A percentile compares a stretch with the other conserved stretches of the same genome.
Evolutionary conservation across 2,888 invertebrate genomes (phyloP).

Genomic region (Ochropleura leucogaster): DNA sequence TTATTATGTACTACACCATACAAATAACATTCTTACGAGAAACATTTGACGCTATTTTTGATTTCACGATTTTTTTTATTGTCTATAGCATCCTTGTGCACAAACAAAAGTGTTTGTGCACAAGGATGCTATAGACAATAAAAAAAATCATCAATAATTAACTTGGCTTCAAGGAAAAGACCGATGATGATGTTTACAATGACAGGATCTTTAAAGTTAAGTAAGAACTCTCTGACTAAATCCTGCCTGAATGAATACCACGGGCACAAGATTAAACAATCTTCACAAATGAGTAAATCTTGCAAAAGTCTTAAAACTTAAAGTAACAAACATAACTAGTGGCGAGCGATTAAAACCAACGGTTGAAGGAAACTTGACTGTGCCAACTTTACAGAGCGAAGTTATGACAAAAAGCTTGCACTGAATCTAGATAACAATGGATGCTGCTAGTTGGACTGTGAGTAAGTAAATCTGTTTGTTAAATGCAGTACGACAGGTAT

Average conservation of each 20-base stretch:
- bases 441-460: constrained; percentile 27
- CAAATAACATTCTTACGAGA: too few species aligned
- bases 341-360: constrained; percentile 38
- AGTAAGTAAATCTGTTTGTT: constrained; percentile 43
- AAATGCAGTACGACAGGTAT: constrained; percentile 11
- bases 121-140: too few species aligned
- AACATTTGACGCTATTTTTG: too few species aligned
- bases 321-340: constrained; percentile 35
- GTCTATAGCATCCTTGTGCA: too few species aligned
- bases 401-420: constrained; percentile 56
- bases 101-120: too few species aligned
- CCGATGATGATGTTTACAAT: background rate
- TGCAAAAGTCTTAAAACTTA: constrained; percentile 12
- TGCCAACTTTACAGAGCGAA: constrained; percentile 27
- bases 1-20: too few species aligned
- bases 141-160: too few species aligned
- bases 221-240: background rate
- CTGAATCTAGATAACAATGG: constrained; percentile 58
- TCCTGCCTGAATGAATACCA: background rate
- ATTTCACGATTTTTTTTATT: too few species aligned
- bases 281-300: constrained; percentile 9
- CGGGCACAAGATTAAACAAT: constrained; percentile 7
- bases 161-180: too few species aligned
- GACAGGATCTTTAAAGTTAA: background rate
- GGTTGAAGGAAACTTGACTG: constrained; percentile 27